phyloP scores from a whole-genome alignment of 2,113 vertebrate species.

The Microtus oregoni region DNA sequence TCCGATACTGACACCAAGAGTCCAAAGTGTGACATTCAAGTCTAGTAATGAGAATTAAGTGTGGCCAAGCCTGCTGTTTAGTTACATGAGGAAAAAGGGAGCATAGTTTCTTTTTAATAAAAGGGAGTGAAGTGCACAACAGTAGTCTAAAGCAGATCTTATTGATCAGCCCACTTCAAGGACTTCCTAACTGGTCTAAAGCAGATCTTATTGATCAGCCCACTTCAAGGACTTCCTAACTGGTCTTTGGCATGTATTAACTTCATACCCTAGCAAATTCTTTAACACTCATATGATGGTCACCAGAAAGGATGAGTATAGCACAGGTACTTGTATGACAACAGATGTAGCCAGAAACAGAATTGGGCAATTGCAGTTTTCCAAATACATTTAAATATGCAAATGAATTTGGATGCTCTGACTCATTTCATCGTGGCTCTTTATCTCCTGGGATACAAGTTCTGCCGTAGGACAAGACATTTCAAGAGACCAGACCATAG shows the following conservation, averaged over 20 bases:
- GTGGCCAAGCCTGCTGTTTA: constrained; percentile 20
- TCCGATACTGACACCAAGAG: neutral
- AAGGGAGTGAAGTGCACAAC: neutral
- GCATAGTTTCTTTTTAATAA: neutral
- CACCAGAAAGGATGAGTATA: neutral
- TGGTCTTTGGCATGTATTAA: neutral
- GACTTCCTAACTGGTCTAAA: neutral
- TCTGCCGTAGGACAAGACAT: neutral
- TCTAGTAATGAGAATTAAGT: neutral
- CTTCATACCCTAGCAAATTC: constrained; percentile 29
- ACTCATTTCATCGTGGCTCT: constrained; percentile 19
- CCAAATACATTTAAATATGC: neutral
- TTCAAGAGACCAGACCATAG: neutral
- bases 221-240: neutral
- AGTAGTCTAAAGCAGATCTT: neutral
- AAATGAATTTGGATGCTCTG: neutral
- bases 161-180: neutral
- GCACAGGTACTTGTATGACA: neutral
- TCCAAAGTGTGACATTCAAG: constrained; percentile 23
- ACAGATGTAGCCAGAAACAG: constrained; percentile 12
- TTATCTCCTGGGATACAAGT: neutral
- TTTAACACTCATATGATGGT: neutral
- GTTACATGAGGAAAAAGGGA: neutral
- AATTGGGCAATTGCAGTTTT: neutral
- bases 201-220: neutral